These are phyloP conservation scores for Eudasyphora cyanicolor DNA, from an alignment of 2,888 invertebrate genomes.

Conservation along the genomic window DNA sequence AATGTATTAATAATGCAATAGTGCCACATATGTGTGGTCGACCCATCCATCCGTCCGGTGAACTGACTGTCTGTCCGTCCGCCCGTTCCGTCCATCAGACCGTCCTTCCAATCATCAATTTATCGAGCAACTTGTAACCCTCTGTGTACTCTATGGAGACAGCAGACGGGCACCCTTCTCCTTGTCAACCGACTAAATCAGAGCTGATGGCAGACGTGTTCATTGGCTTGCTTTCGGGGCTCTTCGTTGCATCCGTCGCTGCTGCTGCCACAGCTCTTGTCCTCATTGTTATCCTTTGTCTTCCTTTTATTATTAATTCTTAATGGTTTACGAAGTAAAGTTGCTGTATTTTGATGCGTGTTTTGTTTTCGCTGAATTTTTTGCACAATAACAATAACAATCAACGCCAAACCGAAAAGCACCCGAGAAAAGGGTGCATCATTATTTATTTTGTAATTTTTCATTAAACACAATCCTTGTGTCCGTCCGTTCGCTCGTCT, in stretches of 20 bases:
- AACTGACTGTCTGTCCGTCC: constrained; percentile 17
- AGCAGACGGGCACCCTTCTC: constrained; percentile 11
- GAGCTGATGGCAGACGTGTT: constrained; percentile 7
- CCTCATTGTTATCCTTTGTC: constrained; percentile 50
- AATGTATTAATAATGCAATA: constrained; percentile 76
- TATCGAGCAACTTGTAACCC: not conserved
- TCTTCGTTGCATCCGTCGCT: no score
- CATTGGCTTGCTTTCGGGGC: no score
- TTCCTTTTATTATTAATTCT: constrained; percentile 56
- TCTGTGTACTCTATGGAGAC: not conserved
- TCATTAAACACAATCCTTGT: constrained; percentile 65
- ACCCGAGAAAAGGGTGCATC: constrained; percentile 66
- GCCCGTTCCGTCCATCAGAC: not conserved
- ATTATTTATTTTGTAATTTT: constrained; percentile 72
- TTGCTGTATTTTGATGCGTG: constrained; percentile 24
- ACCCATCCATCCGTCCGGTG: constrained; percentile 52
- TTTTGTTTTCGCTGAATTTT: not conserved
- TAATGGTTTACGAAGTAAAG: constrained; percentile 44
- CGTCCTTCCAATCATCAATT: not conserved
- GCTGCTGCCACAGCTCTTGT: not conserved
- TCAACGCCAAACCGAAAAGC: constrained; percentile 1
- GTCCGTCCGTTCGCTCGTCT: not conserved
- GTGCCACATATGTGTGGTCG: constrained; percentile 71
- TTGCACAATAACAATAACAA: not conserved
- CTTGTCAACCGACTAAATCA: constrained; percentile 3